A percentile compares a stretch with the other conserved stretches of the same genome.
These are phyloP conservation scores for Penelope pileata DNA, from an alignment of 2,113 vertebrate species.

Conservation along the genomic window DNA sequence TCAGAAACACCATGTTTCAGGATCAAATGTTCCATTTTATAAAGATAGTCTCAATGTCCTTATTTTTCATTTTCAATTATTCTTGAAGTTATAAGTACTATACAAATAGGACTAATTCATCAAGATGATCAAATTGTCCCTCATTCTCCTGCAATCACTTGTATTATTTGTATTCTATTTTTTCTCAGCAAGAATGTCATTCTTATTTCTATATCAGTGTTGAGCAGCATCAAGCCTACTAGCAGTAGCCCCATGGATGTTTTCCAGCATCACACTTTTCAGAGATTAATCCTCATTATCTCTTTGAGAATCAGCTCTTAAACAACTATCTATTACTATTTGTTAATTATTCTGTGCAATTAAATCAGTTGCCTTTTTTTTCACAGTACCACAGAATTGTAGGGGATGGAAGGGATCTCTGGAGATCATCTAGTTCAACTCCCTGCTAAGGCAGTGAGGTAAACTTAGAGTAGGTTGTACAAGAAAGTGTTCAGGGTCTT, in stretches of 20 bases:
- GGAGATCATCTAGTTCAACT: no score
- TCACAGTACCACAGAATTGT: no score
- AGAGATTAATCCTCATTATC: neutral
- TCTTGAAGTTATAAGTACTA: neutral
- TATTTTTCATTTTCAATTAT: neutral
- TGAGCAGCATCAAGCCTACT: neutral
- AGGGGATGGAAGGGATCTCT: no score
- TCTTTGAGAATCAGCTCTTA: neutral
- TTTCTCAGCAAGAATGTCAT: neutral
- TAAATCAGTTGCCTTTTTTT: neutral
- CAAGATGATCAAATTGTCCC: neutral
- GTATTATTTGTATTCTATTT: neutral
- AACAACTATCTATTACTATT: neutral
- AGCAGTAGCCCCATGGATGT: neutral
- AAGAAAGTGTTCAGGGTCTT: no score
- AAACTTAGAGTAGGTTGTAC: no score
- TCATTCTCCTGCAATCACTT: neutral
- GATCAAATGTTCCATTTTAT: neutral
- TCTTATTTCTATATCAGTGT: neutral
- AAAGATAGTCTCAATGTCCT: neutral
- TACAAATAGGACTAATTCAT: neutral
- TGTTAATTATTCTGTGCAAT: neutral
- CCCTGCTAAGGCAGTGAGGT: no score
- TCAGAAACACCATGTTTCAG: neutral
- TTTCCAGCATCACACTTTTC: neutral